A percentile compares a stretch with the other conserved stretches of the same genome.
phyloP scores from a whole-genome alignment of 2,888 invertebrate species.

The Harpagoxenus sublaevis region DNA sequence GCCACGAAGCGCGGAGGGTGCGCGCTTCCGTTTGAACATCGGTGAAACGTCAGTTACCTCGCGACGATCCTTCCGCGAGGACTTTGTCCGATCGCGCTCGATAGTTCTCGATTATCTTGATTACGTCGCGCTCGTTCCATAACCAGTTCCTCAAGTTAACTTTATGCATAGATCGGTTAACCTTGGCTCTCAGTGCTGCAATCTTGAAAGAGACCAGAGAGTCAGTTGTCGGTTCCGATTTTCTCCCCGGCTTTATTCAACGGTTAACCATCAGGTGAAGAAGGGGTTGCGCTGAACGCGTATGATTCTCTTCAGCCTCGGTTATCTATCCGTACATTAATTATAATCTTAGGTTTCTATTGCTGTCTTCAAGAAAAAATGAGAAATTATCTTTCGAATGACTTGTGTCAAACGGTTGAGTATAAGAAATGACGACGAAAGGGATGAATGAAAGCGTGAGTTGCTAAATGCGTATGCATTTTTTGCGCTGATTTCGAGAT shows the following conservation, averaged over 20 bases:
- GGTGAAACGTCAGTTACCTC: slow-evolving; percentile 83
- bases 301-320: background rate
- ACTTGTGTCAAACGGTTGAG: background rate
- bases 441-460: background rate
- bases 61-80: slow-evolving; percentile 84
- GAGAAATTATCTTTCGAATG: background rate
- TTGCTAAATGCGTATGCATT: slow-evolving; percentile 8
- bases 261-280: slow-evolving; percentile 12
- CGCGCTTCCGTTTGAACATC: slow-evolving; percentile 79
- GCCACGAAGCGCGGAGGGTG: slow-evolving; percentile 73
- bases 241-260: background rate
- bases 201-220: background rate
- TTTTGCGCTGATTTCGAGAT: background rate
- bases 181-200: background rate
- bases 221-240: background rate
- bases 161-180: background rate
- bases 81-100: slow-evolving; percentile 66
- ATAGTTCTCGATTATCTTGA: slow-evolving; percentile 21
- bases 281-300: slow-evolving; percentile 1
- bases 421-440: background rate
- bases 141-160: background rate
- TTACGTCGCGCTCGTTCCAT: slow-evolving; percentile 1
- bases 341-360: background rate
- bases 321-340: background rate
- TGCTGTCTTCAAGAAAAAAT: background rate